These are phyloP conservation scores for human DNA, from an alignment of 2,113 vertebrate genomes.

Conservation along the genomic window GRCh38 chr17:45448001-45448500, in stretches of 20 bases:
- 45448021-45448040: too few relatives aligned
- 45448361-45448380: background rate
- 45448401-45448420: background rate
- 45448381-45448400: background rate
- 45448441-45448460: background rate
- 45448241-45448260: background rate
- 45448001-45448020: too few relatives aligned
- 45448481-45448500: background rate
- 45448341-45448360: background rate
- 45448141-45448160: background rate
- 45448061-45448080: too few relatives aligned
- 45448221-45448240: background rate
- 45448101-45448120: background rate
- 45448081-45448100: too few relatives aligned
- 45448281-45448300: background rate
- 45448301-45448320: background rate
- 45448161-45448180: background rate
- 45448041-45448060: too few relatives aligned
- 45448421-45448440: too few relatives aligned
- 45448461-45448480: background rate
- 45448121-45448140: background rate
- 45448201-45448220: background rate
- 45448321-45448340: background rate
- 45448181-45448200: background rate
- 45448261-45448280: background rate